Evolutionary conservation across 2,797 vertebrate species (phyloP), one percentile per base, ranked within the genome.

Genomic region (Gadopsis marmoratus): DNA sequence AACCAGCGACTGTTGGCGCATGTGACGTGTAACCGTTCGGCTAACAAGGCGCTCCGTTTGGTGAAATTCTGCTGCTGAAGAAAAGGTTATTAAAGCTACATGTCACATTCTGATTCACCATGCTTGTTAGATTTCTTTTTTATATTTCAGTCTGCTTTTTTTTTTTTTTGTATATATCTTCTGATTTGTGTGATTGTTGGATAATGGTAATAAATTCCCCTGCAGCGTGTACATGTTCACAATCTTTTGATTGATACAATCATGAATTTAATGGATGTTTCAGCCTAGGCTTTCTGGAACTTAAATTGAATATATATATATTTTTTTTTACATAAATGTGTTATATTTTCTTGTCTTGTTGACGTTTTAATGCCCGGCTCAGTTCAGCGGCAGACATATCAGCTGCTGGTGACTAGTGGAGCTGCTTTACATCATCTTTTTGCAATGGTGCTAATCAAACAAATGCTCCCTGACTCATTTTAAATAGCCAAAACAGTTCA

Each of bases 41-140:
- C 37, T 39, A 39, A 9, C 37, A 39, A 39, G 37, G 37, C 37
- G 2, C 37, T 39, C 37, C 2, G n/a, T 7, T 66, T 56, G 45
- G 33, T 76, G 33, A 60, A 45, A 19, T 58, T 76, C 77, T 51
- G 55, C 72, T 83, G 74, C 63, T 64, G 54, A 84, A 65, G 35
- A 68, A 74, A 73, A 69, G 1, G 41, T 75, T 93, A 92, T 94
- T 89, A 92, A 88, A 21, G 78, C 53, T 84, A 76, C 72, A 68
- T 35, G 29, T 76, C 73, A 78, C 56, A 68, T 67, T 54, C 75
- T 64, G 21, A 54, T 62, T 61, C 65, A 58, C 29, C 1, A 26
- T 53, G 39, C 47, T 74, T 80, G 26, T 69, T 56, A 39, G 21
- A 14, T 17, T 68, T 67, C 67, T 89, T 59, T 54, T 10, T 51